Evolutionary conservation across 2,797 vertebrate species (phyloP).

Genomic region (Streptopelia turtur): DNA sequence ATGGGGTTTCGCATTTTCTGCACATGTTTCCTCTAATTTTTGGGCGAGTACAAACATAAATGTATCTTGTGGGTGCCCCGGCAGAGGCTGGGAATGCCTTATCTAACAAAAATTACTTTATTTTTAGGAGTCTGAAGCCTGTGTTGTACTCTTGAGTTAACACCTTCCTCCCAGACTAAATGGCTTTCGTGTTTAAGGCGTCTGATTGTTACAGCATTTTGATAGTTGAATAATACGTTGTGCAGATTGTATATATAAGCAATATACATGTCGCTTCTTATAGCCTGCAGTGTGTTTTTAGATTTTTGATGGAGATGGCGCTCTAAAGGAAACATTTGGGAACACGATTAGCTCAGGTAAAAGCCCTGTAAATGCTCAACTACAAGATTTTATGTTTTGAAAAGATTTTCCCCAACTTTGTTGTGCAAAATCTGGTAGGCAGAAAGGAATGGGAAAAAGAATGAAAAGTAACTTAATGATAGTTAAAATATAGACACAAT

Average conservation of each 20-base stretch:
- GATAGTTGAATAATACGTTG: not conserved
- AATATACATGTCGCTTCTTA: accelerated
- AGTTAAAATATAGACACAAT: not conserved
- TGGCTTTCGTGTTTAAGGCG: not conserved
- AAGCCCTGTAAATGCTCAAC: not conserved
- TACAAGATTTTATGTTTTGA: too few species aligned
- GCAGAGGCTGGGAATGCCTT: not conserved
- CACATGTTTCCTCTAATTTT: not conserved
- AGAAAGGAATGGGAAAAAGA: not conserved
- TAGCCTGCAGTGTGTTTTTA: not conserved
- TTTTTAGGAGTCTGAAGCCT: not conserved
- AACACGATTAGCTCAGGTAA: not conserved
- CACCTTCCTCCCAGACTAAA: not conserved
- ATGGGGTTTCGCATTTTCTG: not conserved
- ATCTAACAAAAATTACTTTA: not conserved
- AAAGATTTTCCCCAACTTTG: not conserved
- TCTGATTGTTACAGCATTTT: not conserved
- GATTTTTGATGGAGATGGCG: not conserved
- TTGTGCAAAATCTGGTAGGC: not conserved
- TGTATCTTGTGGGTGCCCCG: not conserved
- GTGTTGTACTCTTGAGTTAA: not conserved
- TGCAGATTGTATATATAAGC: not conserved
- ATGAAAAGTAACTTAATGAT: not conserved
- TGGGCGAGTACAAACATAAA: not conserved
- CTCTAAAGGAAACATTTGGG: not conserved